Percentiles rank a stretch among this genome's conserved stretches.
Evolutionary conservation across 2,888 invertebrate species (phyloP).

Genomic region (Piscicola geometra): DNA sequence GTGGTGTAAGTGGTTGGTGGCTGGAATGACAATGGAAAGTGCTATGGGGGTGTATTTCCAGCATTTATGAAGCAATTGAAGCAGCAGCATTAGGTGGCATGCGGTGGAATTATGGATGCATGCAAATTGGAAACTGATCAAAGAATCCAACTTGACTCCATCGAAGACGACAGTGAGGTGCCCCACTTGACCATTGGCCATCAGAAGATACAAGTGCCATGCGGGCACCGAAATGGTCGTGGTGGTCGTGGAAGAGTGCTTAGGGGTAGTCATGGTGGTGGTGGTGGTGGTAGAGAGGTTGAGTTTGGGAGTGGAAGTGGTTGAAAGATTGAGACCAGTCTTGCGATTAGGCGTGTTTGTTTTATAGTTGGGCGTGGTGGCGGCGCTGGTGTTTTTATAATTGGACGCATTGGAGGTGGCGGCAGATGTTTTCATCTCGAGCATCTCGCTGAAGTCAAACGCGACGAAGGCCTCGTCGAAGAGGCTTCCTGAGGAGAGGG

Average conservation of each 20-base stretch:
- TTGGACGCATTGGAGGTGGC: too few species aligned
- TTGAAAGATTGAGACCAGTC: too few species aligned
- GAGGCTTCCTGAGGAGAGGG: slow-evolving; percentile 45
- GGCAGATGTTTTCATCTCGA: slow-evolving; percentile 43
- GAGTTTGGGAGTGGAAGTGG: slow-evolving; percentile 4
- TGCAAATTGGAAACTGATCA: neutral
- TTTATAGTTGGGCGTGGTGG: too few species aligned
- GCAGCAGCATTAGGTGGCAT: neutral
- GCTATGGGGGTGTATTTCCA: neutral
- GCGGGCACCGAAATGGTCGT: slow-evolving; percentile 46
- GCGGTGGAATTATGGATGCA: too few species aligned
- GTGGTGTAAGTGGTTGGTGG: too few species aligned
- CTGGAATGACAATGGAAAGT: too few species aligned
- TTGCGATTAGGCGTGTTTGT: too few species aligned
- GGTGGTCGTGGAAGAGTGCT: neutral
- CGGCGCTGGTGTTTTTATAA: too few species aligned
- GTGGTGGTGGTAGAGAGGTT: slow-evolving; percentile 12
- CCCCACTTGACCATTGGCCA: slow-evolving; percentile 79
- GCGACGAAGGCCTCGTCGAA: slow-evolving; percentile 82
- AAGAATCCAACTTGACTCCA: slow-evolving; percentile 2
- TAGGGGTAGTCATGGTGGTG: too few species aligned
- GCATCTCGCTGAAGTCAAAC: slow-evolving; percentile 72
- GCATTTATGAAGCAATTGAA: neutral
- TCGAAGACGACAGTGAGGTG: slow-evolving; percentile 44
- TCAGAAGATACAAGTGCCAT: slow-evolving; percentile 74